Conservation (phyloP, 2,797 vertebrate species). For the Cottoperca gobio region DNA sequence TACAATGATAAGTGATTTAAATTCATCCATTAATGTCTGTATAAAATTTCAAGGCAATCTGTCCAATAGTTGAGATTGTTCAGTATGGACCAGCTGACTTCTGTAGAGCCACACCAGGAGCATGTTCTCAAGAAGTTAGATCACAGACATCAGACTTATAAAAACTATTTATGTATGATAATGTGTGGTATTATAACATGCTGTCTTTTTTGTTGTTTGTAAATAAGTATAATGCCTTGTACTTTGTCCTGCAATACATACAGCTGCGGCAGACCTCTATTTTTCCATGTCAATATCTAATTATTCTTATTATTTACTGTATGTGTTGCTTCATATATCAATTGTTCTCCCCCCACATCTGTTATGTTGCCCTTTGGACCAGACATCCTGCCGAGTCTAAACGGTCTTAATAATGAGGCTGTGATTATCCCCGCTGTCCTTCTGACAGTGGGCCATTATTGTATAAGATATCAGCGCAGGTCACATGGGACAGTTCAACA, state of each 20-base stretch:
- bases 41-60: neutral
- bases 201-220: no score
- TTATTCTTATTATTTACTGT: neutral
- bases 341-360: neutral
- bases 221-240: neutral
- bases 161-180: neutral
- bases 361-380: conserved; percentile 14
- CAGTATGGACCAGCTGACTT: no score
- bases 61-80: no score
- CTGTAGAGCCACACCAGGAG: no score
- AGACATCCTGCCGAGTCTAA: conserved; percentile 7
- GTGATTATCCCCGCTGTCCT: conserved; percentile 16
- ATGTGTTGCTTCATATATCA: neutral
- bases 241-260: neutral
- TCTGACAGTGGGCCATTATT: conserved; percentile 20
- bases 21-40: neutral
- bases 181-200: neutral
- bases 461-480: conserved; percentile 2
- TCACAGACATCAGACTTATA: neutral
- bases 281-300: neutral
- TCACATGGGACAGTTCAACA: conserved; percentile 19
- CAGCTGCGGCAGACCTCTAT: neutral
- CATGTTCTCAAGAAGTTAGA: neutral
- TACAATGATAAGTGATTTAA: neutral
- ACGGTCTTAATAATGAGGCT: conserved; percentile 16